Evolutionary conservation across 2,113 vertebrate genomes (phyloP), one percentile per base, ranked within the genome.

Genomic region (Corydoras sp.): DNA sequence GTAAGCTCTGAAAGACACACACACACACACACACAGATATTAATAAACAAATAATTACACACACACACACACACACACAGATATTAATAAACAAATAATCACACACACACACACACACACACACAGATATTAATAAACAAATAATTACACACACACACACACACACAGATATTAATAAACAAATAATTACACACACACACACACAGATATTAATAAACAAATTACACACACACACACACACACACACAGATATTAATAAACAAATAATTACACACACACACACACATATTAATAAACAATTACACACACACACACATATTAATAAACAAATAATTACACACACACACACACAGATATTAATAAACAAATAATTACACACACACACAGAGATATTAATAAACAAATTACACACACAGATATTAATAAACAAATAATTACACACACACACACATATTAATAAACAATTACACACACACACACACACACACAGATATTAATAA

Each of bases 1-100:
- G 88, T 97, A 93, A 0, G 91, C 90, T 89, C 97, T 99, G 4
- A 58, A 51, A 73, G 32, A 30, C 24, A 48, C 12, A 29, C 7
- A 10, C 11, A 9, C 5, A 29, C 18, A 3, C 8, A 50, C 35
- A n/a, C 12, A 73, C 32, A 53, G 13, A 18, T 24, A 43, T 24
- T 24, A 24, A 24, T 24, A 24, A 24, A 24, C 18, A 24, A 24
- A 24, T 24, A 24, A 24, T 24, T 24, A 24, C 18, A 24, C 12
- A 50, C 29, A 32, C 18, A 50, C 12, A 68, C 55, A 30, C 35
- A 58, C 18, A 58, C 12, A 58, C 12, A 73, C 32, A 53, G 13
- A 18, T 24, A 43, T 24, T 24, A 24, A 24, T 24, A 24, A 24
- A 24, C 18, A 24, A 24, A 24, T 24, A 24, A 24, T 24, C 2